Percentiles rank a stretch among this genome's conserved stretches.
These are phyloP conservation scores for Tolmerus cingulatus DNA, from an alignment of 2,888 invertebrate genomes.

Conservation along the genomic window DNA sequence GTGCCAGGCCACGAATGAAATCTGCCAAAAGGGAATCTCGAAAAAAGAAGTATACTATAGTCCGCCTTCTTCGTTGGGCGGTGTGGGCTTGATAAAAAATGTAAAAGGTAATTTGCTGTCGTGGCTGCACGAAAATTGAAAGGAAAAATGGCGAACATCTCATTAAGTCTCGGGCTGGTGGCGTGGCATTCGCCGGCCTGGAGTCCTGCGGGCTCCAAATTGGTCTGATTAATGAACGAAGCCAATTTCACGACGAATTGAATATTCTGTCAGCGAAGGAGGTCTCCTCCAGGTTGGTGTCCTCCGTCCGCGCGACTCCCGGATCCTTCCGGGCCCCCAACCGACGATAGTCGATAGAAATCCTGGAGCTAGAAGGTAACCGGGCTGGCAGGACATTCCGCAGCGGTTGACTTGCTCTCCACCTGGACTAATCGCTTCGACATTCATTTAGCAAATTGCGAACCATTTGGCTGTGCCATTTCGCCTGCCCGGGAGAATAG, in stretches of 20 bases:
- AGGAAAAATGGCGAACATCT: conserved; percentile 43
- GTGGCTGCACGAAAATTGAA: conserved; percentile 42
- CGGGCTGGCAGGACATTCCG: neutral
- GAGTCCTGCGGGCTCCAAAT: conserved; percentile 35
- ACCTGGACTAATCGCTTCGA: conserved; percentile 29
- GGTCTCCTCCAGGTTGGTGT: neutral
- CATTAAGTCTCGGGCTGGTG: conserved; percentile 4
- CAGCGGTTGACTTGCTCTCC: conserved; percentile 18
- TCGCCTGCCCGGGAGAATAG: conserved; percentile 18
- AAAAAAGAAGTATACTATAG: neutral
- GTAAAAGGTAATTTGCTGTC: conserved; percentile 44
- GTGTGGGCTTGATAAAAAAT: conserved; percentile 23
- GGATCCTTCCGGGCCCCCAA: no score
- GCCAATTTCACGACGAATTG: conserved; percentile 41
- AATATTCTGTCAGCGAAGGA: conserved; percentile 37
- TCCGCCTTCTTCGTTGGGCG: neutral
- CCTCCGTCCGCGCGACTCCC: no score
- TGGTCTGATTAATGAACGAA: conserved; percentile 42
- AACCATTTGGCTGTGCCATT: conserved; percentile 24
- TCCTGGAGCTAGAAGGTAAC: neutral
- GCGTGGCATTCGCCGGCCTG: neutral
- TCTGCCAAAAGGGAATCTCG: conserved; percentile 19
- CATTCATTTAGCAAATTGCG: conserved; percentile 40
- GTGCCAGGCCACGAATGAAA: conserved; percentile 5
- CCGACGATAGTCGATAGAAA: neutral